Percentiles rank a stretch among this genome's conserved stretches.
These are phyloP conservation scores for Scolopax mira DNA, from an alignment of 2,113 vertebrate species.

Conservation along the genomic window DNA sequence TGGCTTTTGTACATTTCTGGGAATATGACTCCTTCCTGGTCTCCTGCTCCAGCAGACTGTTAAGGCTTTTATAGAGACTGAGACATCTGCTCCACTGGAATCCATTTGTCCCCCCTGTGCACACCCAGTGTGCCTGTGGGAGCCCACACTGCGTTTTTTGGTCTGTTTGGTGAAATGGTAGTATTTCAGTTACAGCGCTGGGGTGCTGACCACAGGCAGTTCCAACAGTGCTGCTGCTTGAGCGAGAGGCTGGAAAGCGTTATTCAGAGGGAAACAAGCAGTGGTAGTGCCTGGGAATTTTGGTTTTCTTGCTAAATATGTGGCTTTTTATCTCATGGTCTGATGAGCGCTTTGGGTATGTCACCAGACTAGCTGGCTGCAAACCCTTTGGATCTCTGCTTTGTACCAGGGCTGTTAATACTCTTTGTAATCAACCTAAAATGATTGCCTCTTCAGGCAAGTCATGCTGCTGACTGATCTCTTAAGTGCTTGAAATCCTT, in stretches of 20 bases:
- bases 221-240: background rate
- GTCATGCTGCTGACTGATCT: background rate
- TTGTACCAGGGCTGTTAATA: background rate
- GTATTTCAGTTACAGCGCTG: background rate
- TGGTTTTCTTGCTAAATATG: background rate
- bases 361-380: background rate
- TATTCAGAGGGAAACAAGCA: background rate
- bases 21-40: background rate
- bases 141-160: background rate
- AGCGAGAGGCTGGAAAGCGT: background rate
- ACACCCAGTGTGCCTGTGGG: background rate
- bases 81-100: background rate
- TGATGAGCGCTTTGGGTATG: background rate
- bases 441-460: background rate
- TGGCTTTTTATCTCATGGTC: background rate
- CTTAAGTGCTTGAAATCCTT: background rate
- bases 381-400: background rate
- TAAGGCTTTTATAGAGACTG: background rate
- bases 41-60: background rate
- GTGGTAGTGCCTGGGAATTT: background rate
- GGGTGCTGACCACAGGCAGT: background rate
- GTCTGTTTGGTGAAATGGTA: background rate
- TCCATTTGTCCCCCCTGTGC: background rate
- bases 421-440: constrained; percentile 1
- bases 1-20: background rate